Evolutionary conservation across 1,140 invertebrate genomes (phyloP), one percentile per base, ranked within the genome.

Genomic region (Drosophila melanica): DNA sequence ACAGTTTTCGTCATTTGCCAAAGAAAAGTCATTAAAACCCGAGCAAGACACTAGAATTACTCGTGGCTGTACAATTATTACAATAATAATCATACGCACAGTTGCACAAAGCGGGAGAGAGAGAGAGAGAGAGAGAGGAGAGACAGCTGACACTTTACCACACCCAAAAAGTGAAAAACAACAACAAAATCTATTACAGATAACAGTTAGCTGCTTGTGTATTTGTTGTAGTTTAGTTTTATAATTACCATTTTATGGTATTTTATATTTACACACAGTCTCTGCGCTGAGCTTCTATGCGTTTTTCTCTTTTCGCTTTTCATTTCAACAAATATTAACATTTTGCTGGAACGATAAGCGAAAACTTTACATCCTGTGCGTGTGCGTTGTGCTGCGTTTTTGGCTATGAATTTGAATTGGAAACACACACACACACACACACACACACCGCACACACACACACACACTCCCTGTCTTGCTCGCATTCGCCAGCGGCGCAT

Each of bases 61-160:
- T 51, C 20, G 20, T 35, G 16, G 70, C 48, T 59, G 35, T 23
- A 71, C 73, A 87, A 76, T 89, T 82, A 82, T 79, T 74, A 82
- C 79, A 79, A 87, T 81, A 87, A 87, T 89, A 87, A 89, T 87
- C 84, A 87, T 87, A 89, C 84, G 82, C 82, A 81, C 79, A 72
- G 82, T 89, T 89, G 79, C 68, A 69, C 79, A 55, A 18, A 30
- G 16, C 35, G 18, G 2, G 2, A 14, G 6, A 57, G 51, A 6
- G 35, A 39, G 20, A 18, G 9, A 45, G 18, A n/a, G 2, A 14
- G 10, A 16, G 10, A 11, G 18, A 35, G 23, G 18, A 30, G 12
- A 11, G 8, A n/a, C 6, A 39, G 30, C 23, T 33, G 42, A 23
- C 23, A 42, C 10, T 4, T 18, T n/a, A 39, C 42, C 66, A 60